Percentiles rank a stretch among this genome's conserved stretches.
These are phyloP conservation scores for Dendrocincla fuliginosa DNA, from an alignment of 2,797 vertebrate species.

Conservation along the genomic window DNA sequence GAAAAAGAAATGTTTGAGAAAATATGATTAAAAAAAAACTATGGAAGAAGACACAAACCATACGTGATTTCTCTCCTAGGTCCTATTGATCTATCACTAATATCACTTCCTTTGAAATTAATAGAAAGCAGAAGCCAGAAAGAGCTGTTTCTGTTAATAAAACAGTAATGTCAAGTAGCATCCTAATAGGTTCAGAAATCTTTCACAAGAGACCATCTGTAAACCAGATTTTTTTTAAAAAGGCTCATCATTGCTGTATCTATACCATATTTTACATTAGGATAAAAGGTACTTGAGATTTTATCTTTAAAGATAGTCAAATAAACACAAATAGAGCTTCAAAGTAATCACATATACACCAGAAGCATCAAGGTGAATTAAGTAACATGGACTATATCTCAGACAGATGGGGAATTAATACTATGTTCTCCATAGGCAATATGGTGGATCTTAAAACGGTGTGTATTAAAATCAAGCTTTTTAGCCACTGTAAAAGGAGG, in stretches of 20 bases:
- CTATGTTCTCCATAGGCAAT: background rate
- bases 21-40: background rate
- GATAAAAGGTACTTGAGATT: background rate
- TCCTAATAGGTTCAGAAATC: background rate
- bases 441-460: background rate
- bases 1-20: background rate
- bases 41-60: background rate
- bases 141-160: background rate
- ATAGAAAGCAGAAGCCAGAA: background rate
- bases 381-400: background rate
- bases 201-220: background rate
- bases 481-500: background rate
- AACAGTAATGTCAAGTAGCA: background rate
- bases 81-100: background rate
- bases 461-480: background rate
- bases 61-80: background rate
- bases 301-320: background rate
- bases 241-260: background rate
- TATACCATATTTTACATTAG: background rate
- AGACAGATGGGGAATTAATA: background rate
- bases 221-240: background rate
- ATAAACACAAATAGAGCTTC: background rate
- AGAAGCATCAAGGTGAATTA: background rate
- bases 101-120: background rate
- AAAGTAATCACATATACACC: background rate